Evolutionary conservation across 92 coral and sea anemone genomes (phyloP).

Genomic region (Virgularia gustaviana): DNA sequence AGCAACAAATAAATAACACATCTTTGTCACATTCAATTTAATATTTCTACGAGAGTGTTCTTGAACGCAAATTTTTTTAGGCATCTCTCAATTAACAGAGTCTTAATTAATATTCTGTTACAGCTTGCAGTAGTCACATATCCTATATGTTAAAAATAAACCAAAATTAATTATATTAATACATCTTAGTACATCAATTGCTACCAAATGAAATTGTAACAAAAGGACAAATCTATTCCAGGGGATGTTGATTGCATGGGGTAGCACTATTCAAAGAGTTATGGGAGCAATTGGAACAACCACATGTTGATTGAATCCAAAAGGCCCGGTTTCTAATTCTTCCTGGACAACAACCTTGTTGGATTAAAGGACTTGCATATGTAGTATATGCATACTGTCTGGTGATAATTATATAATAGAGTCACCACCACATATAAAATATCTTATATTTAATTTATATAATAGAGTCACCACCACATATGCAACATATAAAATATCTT

Average conservation of each 20-base stretch:
- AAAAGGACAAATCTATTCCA: background rate
- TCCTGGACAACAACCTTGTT: background rate
- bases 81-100: too few relatives aligned
- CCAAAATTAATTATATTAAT: background rate
- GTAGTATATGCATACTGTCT: slow-evolving; percentile 2
- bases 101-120: too few relatives aligned
- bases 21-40: too few relatives aligned
- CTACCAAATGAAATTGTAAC: background rate
- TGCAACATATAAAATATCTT: background rate
- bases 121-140: too few relatives aligned
- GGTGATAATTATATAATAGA: background rate
- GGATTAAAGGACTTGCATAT: slow-evolving; percentile 10
- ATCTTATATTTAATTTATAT: background rate
- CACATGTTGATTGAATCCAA: background rate
- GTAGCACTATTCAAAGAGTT: background rate
- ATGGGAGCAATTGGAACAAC: background rate
- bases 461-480: background rate
- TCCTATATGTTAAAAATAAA: too few relatives aligned
- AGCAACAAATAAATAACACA: too few relatives aligned
- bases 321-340: background rate
- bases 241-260: slow-evolving; percentile 9
- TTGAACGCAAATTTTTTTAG: too few relatives aligned
- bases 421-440: background rate
- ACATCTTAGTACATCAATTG: background rate
- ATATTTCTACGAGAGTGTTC: too few relatives aligned